Base-by-base conservation (phyloP, 2,797 vertebrate genomes). In the Notolepis coatsorum region DNA sequence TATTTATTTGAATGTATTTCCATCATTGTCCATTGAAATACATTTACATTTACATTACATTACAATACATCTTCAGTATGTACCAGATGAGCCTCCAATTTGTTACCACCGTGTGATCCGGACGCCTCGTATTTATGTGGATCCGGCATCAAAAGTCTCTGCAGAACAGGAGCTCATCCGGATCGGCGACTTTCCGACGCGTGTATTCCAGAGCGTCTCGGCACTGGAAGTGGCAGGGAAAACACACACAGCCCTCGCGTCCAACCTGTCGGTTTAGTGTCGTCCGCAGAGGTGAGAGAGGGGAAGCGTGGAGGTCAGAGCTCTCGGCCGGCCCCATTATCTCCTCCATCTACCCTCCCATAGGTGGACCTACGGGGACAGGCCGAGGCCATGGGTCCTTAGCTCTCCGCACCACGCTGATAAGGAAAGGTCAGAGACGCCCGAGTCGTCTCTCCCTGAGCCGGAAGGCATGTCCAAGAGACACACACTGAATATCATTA, bases 341-440 rank as follows among this genome's bases (percentile, higher is more conserved):
- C 84, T 86, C 92, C 90, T 91, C 81, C 88, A 87, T 76, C 60
- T 52, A 47, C 41, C 38, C 24, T 33, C 74, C 73, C 6, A 61
- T 47, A 75, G 91, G 89, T 88, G 89, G 79, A 84, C 84, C 70
- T 79, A 80, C 60, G n/a, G 65, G 79, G 77, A n/a, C n/a, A n/a
- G 84, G 89, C 84, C 75, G 80, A 59, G 85, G 90, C 88, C 90
- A 82, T 86, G 50, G 85, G 73, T 91, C 89, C 61, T 88, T 83
- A 73, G 76, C 6, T 6, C 90, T 83, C 91, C 81, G 82, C 74
- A 59, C 74, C 56, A 69, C 70, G 79, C 82, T 77, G 90, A 94
- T 95, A 93, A 93, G 91, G 85, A 85, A 86, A 91, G 86, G 88
- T 88, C 83, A 87, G 71, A 17, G 68, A n/a, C 57, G 71, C 84